Base-by-base conservation (phyloP, 2,797 vertebrate species). In the Sebastes jordani region DNA sequence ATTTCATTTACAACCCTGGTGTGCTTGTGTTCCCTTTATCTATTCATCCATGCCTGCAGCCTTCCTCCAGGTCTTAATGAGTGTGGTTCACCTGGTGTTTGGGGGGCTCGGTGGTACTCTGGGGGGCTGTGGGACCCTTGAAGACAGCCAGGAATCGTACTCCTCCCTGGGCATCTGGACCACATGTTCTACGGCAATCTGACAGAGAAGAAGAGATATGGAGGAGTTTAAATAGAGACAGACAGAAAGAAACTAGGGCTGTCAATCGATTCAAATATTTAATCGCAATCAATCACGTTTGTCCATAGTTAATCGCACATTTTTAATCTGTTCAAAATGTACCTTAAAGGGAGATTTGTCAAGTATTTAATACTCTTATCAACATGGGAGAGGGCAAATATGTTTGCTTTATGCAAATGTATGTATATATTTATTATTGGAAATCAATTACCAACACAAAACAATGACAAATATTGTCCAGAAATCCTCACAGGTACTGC, bases 111-210 rank as follows among this genome's bases (percentile, higher is more conserved):
- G 11, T 38, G 27, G n/a, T n/a, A n/a, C n/a, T n/a, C n/a, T n/a
- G n/a, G 27, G 59, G 3, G 88, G 78, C 16, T 89, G 56, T 49
- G 13, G 72, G 73, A 95, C 36, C 58, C 89, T 90, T 32, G 42
- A 75, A 71, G 88, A 84, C 14, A 96, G 88, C 96, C 95, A 96
- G 32, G 7, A 30, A n/a, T 90, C 80, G 6, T 95, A 96, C 56
- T 96, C 94, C 4, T 94, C 88, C 46, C 87, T 90, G 10, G 94
- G 83, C 94, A 96, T 95, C 55, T 90, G 92, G 66, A 96, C 93
- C 42, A 96, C 80, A 67, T 93, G 86, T 85, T 96, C 94, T 67
- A 94, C 86, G 8, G 95, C 91, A 79, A 96, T 95, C 96, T 97
- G 92, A 22, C 86, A 61, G 46, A 68, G 20, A 71, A 32, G 64